These are phyloP conservation scores for Thereva unica DNA, from an alignment of 2,888 invertebrate species.

Conservation along the genomic window DNA sequence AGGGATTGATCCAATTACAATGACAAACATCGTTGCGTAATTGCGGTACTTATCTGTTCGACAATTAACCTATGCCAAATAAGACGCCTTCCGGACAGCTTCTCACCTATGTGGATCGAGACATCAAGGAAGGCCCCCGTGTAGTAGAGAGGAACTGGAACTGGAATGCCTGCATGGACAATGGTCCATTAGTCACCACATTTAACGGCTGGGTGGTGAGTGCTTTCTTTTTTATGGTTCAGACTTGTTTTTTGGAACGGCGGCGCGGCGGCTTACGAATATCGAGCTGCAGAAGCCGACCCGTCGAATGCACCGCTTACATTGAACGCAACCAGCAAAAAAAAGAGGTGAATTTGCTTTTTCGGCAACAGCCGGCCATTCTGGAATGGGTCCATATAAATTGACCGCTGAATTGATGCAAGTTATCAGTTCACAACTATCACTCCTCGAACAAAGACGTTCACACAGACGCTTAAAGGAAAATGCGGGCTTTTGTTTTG, in stretches of 20 bases:
- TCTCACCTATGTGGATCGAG: conserved; percentile 15
- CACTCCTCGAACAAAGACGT: conserved; percentile 64
- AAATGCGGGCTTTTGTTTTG: conserved; percentile 42
- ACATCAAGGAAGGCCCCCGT: too few relatives aligned
- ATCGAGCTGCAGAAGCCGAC: too few relatives aligned
- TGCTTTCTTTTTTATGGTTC: conserved; percentile 7
- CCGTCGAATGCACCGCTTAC: too few relatives aligned
- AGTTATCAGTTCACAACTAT: conserved; percentile 32
- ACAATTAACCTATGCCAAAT: not conserved
- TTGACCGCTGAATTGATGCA: conserved; percentile 29
- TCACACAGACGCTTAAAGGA: not conserved
- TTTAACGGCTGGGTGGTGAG: conserved; percentile 6
- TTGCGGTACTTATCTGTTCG: not conserved
- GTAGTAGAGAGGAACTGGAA: conserved; percentile 10
- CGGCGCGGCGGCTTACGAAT: too few relatives aligned
- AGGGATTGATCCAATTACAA: conserved; percentile 25
- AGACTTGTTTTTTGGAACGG: too few relatives aligned
- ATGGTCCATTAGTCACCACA: conserved; percentile 23
- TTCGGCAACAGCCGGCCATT: conserved; percentile 23
- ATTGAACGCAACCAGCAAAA: too few relatives aligned
- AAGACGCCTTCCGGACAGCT: conserved; percentile 22
- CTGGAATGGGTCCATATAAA: conserved; percentile 35
- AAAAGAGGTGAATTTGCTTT: conserved; percentile 30
- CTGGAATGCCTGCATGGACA: conserved; percentile 3
- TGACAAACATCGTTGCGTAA: conserved; percentile 23